Base-by-base conservation (phyloP, 2,113 vertebrate species). In the Strix aluco region DNA sequence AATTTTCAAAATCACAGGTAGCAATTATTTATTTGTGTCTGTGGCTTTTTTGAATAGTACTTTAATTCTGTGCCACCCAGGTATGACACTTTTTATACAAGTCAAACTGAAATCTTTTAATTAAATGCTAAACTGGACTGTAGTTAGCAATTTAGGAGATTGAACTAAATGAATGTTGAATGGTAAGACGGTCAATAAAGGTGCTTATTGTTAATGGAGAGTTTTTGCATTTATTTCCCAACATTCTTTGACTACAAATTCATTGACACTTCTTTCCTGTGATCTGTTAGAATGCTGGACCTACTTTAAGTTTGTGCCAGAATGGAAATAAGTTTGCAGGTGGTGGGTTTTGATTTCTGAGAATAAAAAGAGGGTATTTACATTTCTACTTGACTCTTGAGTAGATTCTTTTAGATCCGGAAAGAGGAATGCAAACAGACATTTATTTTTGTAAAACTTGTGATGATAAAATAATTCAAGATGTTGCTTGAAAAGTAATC, bases 101-200 rank as follows among this genome's bases (percentile, higher is more conserved):
- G 21, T 70, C 47, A 94, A 69, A 91, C 17, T 52, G 32, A 69
- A 88, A 36, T 88, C 40, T 87, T 66, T 90, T 77, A 62, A 69
- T 87, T 70, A 66, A 96, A 79, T 58, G 51, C 66, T 94, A 66
- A 92, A 87, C 44, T 69, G 69, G 61, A 51, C 69, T 92, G 47
- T 58, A 81, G 40, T 20, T 80, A 69, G 40, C 47, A 72, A 14
- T 95, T 86, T 40, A 89, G 73, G 82, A 88, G 75, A 67, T 15
- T 14, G 18, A 77, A 44, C 44, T 6, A n/a, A 84, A 77, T 63
- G 15, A 67, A 8, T 92, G n/a, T 69, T 80, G 44, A 88, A 88
- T 80, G 34, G 10, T 46, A 63, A 79, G 25, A 71, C 1, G 27
- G 71, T 88, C 79, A 97, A 96, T 97, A 97, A 97, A 96, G 74